These are phyloP conservation scores for Bubo scandiacus DNA, from an alignment of 2,113 vertebrate species.

Conservation along the genomic window DNA sequence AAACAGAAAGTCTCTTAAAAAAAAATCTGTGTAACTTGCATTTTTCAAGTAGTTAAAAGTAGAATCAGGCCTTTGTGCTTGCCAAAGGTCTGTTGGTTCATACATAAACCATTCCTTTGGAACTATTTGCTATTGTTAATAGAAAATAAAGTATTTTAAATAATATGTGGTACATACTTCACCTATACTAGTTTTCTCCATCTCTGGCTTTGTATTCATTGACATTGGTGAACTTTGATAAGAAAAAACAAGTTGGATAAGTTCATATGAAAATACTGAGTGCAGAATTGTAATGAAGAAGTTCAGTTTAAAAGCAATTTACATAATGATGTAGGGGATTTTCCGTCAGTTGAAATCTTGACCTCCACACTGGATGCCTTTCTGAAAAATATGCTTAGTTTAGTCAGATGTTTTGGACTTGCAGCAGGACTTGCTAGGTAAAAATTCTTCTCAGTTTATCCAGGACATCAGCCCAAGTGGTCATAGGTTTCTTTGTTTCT, in stretches of 20 bases:
- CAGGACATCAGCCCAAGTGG: not conserved
- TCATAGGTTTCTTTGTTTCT: not conserved
- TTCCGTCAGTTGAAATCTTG: not conserved
- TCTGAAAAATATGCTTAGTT: not conserved
- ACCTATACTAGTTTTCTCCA: not conserved
- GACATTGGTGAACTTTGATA: not conserved
- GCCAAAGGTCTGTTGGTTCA: not conserved
- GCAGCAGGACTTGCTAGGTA: not conserved
- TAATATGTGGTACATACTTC: not conserved
- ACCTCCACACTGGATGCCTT: not conserved
- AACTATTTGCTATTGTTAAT: not conserved
- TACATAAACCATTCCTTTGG: rapidly evolving
- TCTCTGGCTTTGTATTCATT: not conserved
- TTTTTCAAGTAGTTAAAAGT: not conserved
- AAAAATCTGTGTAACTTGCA: not conserved
- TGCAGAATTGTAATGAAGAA: not conserved
- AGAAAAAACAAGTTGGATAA: not conserved
- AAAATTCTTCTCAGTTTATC: not conserved
- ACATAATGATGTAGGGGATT: not conserved
- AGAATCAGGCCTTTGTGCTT: not conserved
- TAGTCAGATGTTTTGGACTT: not conserved
- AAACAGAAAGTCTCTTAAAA: not conserved
- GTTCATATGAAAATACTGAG: not conserved
- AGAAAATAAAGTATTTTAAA: not conserved
- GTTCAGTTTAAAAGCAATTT: not conserved